Base-by-base conservation (phyloP, 2,797 vertebrate genomes). In the Ctenochaetus hawaiiensis region DNA sequence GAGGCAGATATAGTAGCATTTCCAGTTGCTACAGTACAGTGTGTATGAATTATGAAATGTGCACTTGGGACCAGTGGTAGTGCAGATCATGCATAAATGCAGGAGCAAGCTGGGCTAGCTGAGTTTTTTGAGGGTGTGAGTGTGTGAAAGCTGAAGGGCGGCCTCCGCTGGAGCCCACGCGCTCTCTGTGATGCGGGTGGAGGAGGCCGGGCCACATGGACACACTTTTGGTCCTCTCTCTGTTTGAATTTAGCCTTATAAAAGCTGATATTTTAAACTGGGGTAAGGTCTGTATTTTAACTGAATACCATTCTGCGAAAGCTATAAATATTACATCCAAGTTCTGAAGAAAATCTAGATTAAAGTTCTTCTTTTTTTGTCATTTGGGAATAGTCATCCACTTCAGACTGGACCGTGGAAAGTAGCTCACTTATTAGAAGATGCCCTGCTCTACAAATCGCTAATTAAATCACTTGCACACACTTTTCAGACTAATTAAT, bases 61-160 rank as follows among this genome's bases (percentile, higher is more conserved):
- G 87, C 92, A 80, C 89, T 80, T 74, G 88, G 93, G 93, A 94
- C 61, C 77, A 57, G 89, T 75, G 44, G 81, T 87, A 90, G 90
- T 89, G 88, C 89, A 76, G 81, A 89, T 94, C 94, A 95, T 95
- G 90, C 89, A 95, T 95, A 93, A 94, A 95, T 95, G 93, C 91
- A 95, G 67, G 72, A 91, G 89, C 82, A 84, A 77, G 84, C 85
- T 80, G 81, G 86, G 76, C 75, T 82, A 61, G 76, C 86, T 75
- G 88, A 90, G 83, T 30, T 80, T 89, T 66, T 71, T 68, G 72
- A 81, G 87, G 74, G 67, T 72, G 83, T 66, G 72, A 82, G 82
- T 70, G 77, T 70, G 69, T 69, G 72, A 80, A 86, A 77, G 70
- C 71, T 84, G 80, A 77, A 90, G 80, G 85, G 83, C 65, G 57